Base-by-base conservation (phyloP, 2,888 invertebrate genomes). In the Lingula anatina region DNA sequence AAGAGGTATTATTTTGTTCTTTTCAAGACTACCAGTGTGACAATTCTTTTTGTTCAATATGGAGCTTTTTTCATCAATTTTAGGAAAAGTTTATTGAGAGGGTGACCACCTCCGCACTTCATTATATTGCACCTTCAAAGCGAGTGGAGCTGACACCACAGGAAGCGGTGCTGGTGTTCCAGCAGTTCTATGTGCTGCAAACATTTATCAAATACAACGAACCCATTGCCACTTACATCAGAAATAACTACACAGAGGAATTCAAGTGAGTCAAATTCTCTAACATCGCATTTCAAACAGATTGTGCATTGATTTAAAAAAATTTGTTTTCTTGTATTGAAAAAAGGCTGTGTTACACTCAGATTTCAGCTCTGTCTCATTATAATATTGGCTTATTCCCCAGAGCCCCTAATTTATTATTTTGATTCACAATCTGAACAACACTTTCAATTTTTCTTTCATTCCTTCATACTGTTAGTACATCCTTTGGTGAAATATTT, bases 61-160 rank as follows among this genome's bases (percentile, higher is more conserved):
- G n/a, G n/a, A n/a, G n/a, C n/a, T n/a, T n/a, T n/a, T n/a, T n/a
- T n/a, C n/a, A n/a, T n/a, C 23, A 18, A 28, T 53, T 55, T 4
- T 59, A 72, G 72, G 70, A 72, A 46, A 60, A 57, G 52, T 72
- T 68, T 60, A 59, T 70, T n/a, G 64, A 67, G 26, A 60, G 65
- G 24, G 53, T 68, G 25, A 56, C 71, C 15, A 47, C 53, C n/a
- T 63, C 65, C 55, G 59, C 68, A 43, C 55, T 72, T 58, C 58
- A 59, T 38, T 49, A 67, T 50, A 59, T 72, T 21, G 60, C 60
- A 21, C 65, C 69, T 9, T 54, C 63, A 2, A 51, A 59, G 18
- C 52, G 55, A 12, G 66, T 64, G n/a, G 54, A 56, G 24, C 55
- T 74, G 31, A 54, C 61, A 5, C 69, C 72, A 0, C 51, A 57